These are phyloP conservation scores for Drosophila arizonae DNA, from an alignment of 1,140 invertebrate genomes.

Conservation along the genomic window DNA sequence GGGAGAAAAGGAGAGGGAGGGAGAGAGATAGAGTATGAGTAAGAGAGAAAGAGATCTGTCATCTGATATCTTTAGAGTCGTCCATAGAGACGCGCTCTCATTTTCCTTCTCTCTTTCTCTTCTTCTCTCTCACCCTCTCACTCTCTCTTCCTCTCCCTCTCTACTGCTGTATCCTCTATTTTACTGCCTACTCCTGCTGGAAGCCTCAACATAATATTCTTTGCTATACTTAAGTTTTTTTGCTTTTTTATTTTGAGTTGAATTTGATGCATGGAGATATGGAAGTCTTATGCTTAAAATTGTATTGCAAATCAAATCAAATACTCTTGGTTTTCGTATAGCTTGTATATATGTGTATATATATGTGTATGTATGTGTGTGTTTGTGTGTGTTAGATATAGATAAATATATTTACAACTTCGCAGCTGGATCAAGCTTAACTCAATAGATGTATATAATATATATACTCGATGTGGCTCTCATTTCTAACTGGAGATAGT, in stretches of 20 bases:
- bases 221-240: constrained; percentile 34
- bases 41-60: background rate
- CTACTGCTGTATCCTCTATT: constrained; percentile 7
- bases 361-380: constrained; percentile 22
- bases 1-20: background rate
- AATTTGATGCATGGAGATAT: constrained; percentile 47
- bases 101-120: too few relatives aligned
- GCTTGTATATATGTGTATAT: constrained; percentile 28
- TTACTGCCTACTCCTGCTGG: constrained; percentile 32
- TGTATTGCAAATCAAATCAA: constrained; percentile 54
- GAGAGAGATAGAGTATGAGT: background rate
- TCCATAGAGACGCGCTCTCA: background rate
- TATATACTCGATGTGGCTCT: constrained; percentile 10
- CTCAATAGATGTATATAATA: constrained; percentile 18
- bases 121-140: background rate
- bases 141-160: background rate
- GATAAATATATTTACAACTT: constrained; percentile 51
- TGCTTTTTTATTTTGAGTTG: constrained; percentile 18
- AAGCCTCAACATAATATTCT: constrained; percentile 44
- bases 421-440: constrained; percentile 2
- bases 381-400: constrained; percentile 4
- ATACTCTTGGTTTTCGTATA: constrained; percentile 34
- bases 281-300: constrained; percentile 71
- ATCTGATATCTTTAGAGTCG: background rate
- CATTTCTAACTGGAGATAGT: constrained; percentile 25